A percentile compares a stretch with the other conserved stretches of the same genome.
Evolutionary conservation across 2,888 invertebrate genomes (phyloP).

Genomic region (Chloromyia formosa): DNA sequence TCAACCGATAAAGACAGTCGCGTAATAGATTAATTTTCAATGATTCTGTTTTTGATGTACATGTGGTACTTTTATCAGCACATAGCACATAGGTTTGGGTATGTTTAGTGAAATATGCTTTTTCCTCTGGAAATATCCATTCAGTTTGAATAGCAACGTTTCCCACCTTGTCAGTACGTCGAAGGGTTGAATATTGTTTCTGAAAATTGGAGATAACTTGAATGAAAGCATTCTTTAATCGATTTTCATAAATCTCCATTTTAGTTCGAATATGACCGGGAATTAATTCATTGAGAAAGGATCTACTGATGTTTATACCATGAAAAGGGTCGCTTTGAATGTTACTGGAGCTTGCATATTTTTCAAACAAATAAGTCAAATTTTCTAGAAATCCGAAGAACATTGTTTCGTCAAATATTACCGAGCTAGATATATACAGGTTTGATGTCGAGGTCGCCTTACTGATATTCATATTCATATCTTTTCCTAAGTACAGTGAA

Average conservation of each 20-base stretch:
- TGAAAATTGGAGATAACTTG: neutral
- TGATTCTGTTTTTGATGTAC: neutral
- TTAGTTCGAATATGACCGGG: neutral
- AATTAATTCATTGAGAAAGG: neutral
- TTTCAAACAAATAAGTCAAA: neutral
- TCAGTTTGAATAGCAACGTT: conserved; percentile 16
- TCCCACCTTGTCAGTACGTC: neutral
- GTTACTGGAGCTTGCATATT: neutral
- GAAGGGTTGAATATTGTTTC: neutral
- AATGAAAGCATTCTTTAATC: neutral
- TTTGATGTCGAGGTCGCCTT: neutral
- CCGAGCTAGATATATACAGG: neutral
- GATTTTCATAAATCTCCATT: neutral
- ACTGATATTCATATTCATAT: neutral
- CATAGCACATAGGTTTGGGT: conserved; percentile 18
- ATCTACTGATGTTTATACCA: neutral
- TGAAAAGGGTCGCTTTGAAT: too few relatives aligned
- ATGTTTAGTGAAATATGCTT: neutral
- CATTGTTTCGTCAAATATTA: neutral
- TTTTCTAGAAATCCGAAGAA: conserved; percentile 12
- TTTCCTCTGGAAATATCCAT: neutral
- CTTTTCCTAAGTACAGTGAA: neutral
- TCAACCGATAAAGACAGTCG: conserved; percentile 8
- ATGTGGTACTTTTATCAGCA: neutral
- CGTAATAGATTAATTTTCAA: conserved; percentile 28